Percentiles rank a stretch among this genome's conserved stretches.
Evolutionary conservation across 2,888 invertebrate genomes (phyloP).

Genomic region (Hedya salicella): DNA sequence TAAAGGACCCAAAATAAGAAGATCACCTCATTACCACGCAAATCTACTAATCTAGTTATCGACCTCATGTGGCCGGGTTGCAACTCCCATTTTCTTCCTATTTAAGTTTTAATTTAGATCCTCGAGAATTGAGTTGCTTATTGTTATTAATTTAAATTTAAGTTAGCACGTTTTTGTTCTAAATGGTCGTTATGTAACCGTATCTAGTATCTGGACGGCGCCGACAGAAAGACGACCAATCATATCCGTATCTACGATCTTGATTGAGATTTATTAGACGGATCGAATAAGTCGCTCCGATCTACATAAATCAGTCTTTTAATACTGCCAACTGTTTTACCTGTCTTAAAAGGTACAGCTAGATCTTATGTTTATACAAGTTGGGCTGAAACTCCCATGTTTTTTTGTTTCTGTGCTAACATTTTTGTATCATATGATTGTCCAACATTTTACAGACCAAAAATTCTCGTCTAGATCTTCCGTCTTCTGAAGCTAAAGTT

Average conservation of each 20-base stretch:
- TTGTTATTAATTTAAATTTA: neutral
- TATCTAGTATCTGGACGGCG: constrained; percentile 61
- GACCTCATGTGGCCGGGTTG: neutral
- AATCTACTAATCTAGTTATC: constrained; percentile 47
- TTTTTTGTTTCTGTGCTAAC: neutral
- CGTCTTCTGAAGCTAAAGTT: neutral
- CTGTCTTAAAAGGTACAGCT: constrained; percentile 7
- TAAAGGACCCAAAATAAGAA: constrained; percentile 41
- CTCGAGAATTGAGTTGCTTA: constrained; percentile 1
- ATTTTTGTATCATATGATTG: constrained; percentile 6
- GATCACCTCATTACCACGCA: constrained; percentile 47
- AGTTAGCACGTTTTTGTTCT: constrained; percentile 25
- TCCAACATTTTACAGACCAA: constrained; percentile 6
- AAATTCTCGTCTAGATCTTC: constrained; percentile 5
- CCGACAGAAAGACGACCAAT: constrained; percentile 68
- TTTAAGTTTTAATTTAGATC: neutral
- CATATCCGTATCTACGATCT: constrained; percentile 75
- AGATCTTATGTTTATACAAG: constrained; percentile 10
- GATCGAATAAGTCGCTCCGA: constrained; percentile 64
- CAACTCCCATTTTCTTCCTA: constrained; percentile 4
- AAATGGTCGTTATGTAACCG: constrained; percentile 45
- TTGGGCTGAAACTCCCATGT: constrained; percentile 21
- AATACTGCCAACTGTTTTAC: constrained; percentile 24
- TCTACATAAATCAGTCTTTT: constrained; percentile 53
- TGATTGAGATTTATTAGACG: constrained; percentile 82